Conservation (phyloP, 2,797 vertebrate species). For the Etheostoma nigrum region DNA sequence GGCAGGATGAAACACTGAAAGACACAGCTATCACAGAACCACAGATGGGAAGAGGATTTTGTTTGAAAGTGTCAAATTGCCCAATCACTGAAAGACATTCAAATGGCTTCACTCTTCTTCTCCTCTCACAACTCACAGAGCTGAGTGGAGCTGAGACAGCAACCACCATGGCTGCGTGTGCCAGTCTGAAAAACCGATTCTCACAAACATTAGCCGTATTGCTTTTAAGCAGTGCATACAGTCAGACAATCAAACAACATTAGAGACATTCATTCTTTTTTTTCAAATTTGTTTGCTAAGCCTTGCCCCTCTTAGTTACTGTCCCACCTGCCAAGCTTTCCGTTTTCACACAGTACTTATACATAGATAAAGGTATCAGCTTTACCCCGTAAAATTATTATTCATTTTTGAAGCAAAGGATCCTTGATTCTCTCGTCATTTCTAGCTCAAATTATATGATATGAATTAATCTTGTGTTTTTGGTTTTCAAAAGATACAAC, state of each 20-base stretch:
- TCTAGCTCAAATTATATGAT: no score
- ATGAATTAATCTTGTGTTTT: no score
- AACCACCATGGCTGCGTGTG: slow-evolving; percentile 1
- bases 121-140: slow-evolving; percentile 28
- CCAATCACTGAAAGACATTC: slow-evolving; percentile 35
- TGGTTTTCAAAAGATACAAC: no score
- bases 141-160: slow-evolving; percentile 31
- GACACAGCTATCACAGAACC: slow-evolving; percentile 29
- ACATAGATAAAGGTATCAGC: neutral
- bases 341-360: no score
- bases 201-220: no score
- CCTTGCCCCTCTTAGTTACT: no score
- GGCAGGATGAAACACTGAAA: slow-evolving; percentile 43
- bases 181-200: neutral
- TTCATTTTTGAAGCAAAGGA: neutral
- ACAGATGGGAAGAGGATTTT: slow-evolving; percentile 27
- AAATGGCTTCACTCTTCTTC: slow-evolving; percentile 51
- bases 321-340: no score
- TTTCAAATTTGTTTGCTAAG: no score
- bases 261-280: no score
- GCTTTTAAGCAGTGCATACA: neutral
- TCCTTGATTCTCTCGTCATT: neutral
- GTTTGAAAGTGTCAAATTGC: slow-evolving; percentile 59
- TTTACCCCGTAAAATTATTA: neutral
- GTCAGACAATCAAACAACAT: neutral